Conservation (phyloP, 2,888 invertebrate genomes). For the Seira musarum region DNA sequence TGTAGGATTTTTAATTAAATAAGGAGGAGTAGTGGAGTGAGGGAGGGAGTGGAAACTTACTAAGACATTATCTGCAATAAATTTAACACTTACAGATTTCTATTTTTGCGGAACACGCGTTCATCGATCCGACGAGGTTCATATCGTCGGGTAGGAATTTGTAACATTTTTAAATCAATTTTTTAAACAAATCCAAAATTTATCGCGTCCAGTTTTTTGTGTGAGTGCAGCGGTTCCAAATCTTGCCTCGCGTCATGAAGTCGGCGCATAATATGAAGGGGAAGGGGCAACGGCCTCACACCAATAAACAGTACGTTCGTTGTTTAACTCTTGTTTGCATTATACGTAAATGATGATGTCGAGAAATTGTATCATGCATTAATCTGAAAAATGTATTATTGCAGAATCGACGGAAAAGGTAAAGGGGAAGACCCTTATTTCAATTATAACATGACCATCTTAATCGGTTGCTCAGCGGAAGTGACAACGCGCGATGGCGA, state of each 20-base stretch:
- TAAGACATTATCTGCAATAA: not conserved
- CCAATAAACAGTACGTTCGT: constrained; percentile 58
- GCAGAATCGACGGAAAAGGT: constrained; percentile 61
- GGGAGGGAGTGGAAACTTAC: too few relatives aligned
- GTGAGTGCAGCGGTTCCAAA: constrained; percentile 1
- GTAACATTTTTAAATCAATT: not conserved
- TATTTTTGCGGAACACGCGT: not conserved
- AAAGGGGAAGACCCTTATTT: constrained; percentile 66
- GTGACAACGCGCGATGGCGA: constrained; percentile 64
- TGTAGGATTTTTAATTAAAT: not conserved
- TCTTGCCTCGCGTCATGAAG: constrained; percentile 61
- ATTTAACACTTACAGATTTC: not conserved
- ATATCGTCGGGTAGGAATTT: not conserved
- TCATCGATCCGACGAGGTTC: not conserved
- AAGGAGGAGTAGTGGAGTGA: too few relatives aligned
- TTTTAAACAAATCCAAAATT: not conserved
- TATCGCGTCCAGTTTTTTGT: constrained; percentile 12
- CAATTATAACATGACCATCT: constrained; percentile 67
- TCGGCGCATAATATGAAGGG: constrained; percentile 59
- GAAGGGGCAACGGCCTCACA: constrained; percentile 61
- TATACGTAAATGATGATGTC: too few relatives aligned
- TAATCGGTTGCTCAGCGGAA: constrained; percentile 67
- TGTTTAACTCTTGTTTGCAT: not conserved
- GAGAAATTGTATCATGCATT: constrained; percentile 5
- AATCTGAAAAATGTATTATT: not conserved